Evolutionary conservation across 2,888 invertebrate species (phyloP), one percentile per base, ranked within the genome.

Genomic region (Masnerella sp.): DNA sequence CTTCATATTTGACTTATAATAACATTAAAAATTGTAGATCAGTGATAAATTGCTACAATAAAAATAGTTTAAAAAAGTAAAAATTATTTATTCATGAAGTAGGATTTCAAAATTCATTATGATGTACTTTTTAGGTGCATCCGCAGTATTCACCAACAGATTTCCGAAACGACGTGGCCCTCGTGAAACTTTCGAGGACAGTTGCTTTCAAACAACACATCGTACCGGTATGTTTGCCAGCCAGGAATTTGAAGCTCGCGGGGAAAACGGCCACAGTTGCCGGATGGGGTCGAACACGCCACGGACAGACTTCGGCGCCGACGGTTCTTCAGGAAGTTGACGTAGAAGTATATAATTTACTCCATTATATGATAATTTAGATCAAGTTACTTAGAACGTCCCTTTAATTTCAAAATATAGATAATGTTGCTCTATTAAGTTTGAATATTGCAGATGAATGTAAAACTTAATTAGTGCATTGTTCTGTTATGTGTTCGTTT

Each of bases 151-250:
- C 96, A 78, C 95, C 96, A 0, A 92, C 95, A 0, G 96, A 97
- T 88, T 97, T 97, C 85, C 92, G 94, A 80, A 97, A 97, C 83
- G 97, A 97, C 81, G 93, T 97, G 36, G 96, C 96, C 0, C 84
- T 96, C 7, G 93, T 95, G 0, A 93, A 95, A 78, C 87, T 96
- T 17, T 95, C 95, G 75, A 89, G 93, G 52, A 92, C 93, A 18
- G 96, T 97, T 1, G 90, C 92, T 12, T 97, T 95, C 86, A 95
- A 96, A 81, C 96, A 97, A 80, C 97, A 97, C 86, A 97, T 97
- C 75, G 89, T 97, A 42, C 97, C 97, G 1, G 96, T 97, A 5
- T 97, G 97, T 84, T 88, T 97, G 34, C 97, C 97, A 12, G 93
- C 91, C 65, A 92, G 91, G 78, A 91, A 91, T 83, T 89, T 94